A percentile compares a stretch with the other conserved stretches of the same genome.
Evolutionary conservation across 1,140 invertebrate species (phyloP).

Genomic region (Papilio machaon): DNA sequence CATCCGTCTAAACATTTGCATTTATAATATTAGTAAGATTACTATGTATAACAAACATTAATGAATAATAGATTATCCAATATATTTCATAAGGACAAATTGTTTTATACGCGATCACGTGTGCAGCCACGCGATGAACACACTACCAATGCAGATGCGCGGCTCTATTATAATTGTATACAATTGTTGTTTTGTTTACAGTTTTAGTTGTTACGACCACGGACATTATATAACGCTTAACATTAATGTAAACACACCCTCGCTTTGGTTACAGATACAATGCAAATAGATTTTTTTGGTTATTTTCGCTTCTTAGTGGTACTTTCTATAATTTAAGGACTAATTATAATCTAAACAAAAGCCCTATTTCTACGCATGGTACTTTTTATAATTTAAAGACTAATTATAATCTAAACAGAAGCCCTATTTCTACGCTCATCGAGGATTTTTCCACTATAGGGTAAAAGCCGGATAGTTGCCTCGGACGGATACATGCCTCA

Average conservation of each 20-base stretch:
- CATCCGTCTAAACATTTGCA: too few relatives aligned
- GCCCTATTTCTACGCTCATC: background rate
- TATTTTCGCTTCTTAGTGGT: background rate
- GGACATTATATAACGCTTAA: background rate
- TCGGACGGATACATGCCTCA: too few relatives aligned
- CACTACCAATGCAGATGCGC: background rate
- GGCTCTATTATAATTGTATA: background rate
- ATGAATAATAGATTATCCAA: background rate
- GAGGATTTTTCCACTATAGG: background rate
- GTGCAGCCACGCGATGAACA: background rate
- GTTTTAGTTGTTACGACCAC: background rate
- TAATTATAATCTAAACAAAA: background rate
- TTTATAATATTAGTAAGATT: too few relatives aligned
- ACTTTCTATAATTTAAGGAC: background rate
- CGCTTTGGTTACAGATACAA: background rate
- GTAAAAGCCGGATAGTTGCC: too few relatives aligned
- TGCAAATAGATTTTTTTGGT: background rate
- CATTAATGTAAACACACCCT: background rate
- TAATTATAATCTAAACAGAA: background rate
- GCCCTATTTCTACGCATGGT: background rate
- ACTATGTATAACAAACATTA: background rate
- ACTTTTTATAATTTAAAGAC: background rate
- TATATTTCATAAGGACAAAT: slow-evolving; percentile 7
- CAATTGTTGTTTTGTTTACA: background rate
- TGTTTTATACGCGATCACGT: background rate